Conservation (phyloP, 2,113 vertebrate genomes). For the Haemorhous mexicanus region DNA sequence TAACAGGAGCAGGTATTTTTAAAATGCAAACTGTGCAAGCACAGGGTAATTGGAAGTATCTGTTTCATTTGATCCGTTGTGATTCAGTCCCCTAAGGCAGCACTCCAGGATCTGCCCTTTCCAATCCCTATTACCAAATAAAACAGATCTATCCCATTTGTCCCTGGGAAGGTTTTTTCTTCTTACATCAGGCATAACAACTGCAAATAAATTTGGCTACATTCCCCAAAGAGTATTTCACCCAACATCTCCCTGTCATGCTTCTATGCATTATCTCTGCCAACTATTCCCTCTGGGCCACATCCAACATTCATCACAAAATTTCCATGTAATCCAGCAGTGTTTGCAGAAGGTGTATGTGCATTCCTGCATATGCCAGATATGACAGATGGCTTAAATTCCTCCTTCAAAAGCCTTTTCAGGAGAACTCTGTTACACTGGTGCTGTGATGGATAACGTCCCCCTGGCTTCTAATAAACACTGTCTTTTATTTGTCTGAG, state of each 20-base stretch:
- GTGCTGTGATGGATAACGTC: not conserved
- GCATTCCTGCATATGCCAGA: not conserved
- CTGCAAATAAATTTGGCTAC: constrained; percentile 4
- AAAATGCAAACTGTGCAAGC: not conserved
- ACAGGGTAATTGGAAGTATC: not conserved
- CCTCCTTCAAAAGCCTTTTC: not conserved
- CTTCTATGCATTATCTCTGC: not conserved
- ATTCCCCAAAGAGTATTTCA: not conserved
- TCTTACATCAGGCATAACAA: not conserved
- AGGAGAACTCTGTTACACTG: not conserved
- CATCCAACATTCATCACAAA: not conserved
- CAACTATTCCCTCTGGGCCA: not conserved
- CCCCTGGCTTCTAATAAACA: not conserved
- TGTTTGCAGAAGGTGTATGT: not conserved
- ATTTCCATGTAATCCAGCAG: not conserved
- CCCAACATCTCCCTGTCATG: not conserved
- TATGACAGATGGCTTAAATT: not conserved
- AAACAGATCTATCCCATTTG: not conserved
- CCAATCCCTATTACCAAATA: not conserved
- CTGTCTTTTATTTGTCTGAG: not conserved
- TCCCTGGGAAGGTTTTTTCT: not conserved
- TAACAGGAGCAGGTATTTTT: not conserved
- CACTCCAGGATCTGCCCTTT: not conserved
- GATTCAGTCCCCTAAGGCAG: not conserved
- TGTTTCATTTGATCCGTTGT: not conserved